Evolutionary conservation across 2,113 vertebrate genomes (phyloP), one percentile per base, ranked within the genome.

Genomic region (Vicugna pacos): DNA sequence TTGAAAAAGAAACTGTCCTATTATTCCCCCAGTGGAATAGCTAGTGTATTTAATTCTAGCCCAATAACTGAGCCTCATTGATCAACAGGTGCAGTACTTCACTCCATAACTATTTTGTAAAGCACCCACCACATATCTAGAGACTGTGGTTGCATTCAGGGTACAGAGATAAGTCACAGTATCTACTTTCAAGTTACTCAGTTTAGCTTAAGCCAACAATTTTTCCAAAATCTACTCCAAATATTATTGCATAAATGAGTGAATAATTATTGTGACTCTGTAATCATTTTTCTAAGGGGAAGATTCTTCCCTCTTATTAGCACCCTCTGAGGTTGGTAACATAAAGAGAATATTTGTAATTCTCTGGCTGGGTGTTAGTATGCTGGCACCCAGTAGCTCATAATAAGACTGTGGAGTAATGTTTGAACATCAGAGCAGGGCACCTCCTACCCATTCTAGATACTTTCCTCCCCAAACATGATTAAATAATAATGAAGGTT

Each of bases 211-310:
- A 76, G 42, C 15, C 48, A 92, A 35, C 8, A 67, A 13, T 26
- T 85, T 38, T 85, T 62, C n/a, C 67, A 70, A 95, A 90, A 26
- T 64, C 52, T 42, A 88, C 54, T 42, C 26, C 42, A 93, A 95
- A 82, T 85, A 12, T n/a, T 81, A 2, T 65, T 65, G 46, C 93
- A 42, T 58, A 84, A 52, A 69, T 56, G 10, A 52, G 72, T 30
- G 38, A 60, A 28, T 91, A 76, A 35, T 26, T 30, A 38, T 30
- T 32, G 3, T 46, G 80, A 52, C 16, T 54, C 22, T 50, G 1
- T 20, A 79, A 32, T 89, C 38, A 73, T 60, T 87, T 50, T 46
- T 64, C 13, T 73, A 30, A 96, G n/a, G 42, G 15, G 19, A 35
- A 86, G 13, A 72, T 15, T 26, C 22, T 81, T 35, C 22, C 28